Evolutionary conservation across 30 jellyfish, hydroid and myxozoan species (phyloP).

Genomic region (Morbakka virulenta): DNA sequence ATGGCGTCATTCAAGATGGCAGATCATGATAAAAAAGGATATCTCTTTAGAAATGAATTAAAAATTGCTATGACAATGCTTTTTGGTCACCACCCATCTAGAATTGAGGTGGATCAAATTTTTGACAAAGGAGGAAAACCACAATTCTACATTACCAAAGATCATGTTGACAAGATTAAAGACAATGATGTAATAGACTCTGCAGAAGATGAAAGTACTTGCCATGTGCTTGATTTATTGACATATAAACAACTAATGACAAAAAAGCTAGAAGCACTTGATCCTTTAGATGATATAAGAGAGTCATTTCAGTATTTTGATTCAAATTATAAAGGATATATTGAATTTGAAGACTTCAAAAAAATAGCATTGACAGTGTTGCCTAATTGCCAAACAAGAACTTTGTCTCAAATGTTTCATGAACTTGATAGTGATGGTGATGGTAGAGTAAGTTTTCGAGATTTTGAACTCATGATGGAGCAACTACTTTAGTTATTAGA

Average conservation of each 20-base stretch:
- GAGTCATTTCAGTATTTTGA: slow-evolving; percentile 69
- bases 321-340: slow-evolving; percentile 69
- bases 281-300: slow-evolving; percentile 51
- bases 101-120: slow-evolving; percentile 30
- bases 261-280: slow-evolving; percentile 17
- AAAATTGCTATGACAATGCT: slow-evolving; percentile 52
- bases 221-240: too few relatives aligned
- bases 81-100: slow-evolving; percentile 71
- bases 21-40: slow-evolving; percentile 39
- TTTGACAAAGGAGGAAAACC: slow-evolving; percentile 20
- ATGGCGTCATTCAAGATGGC: slow-evolving; percentile 50
- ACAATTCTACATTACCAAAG: neutral
- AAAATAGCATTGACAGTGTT: slow-evolving; percentile 11
- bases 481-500: neutral
- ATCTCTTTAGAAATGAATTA: slow-evolving; percentile 44
- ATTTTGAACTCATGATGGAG: slow-evolving; percentile 68
- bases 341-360: slow-evolving; percentile 60
- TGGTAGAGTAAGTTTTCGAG: slow-evolving; percentile 76
- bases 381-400: slow-evolving; percentile 16
- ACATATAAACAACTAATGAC: neutral
- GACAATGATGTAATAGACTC: slow-evolving; percentile 7
- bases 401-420: slow-evolving; percentile 28
- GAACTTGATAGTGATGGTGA: slow-evolving; percentile 78
- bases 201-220: neutral
- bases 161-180: neutral